Conservation (phyloP, 2,888 invertebrate species). For the Athalia cordata region DNA sequence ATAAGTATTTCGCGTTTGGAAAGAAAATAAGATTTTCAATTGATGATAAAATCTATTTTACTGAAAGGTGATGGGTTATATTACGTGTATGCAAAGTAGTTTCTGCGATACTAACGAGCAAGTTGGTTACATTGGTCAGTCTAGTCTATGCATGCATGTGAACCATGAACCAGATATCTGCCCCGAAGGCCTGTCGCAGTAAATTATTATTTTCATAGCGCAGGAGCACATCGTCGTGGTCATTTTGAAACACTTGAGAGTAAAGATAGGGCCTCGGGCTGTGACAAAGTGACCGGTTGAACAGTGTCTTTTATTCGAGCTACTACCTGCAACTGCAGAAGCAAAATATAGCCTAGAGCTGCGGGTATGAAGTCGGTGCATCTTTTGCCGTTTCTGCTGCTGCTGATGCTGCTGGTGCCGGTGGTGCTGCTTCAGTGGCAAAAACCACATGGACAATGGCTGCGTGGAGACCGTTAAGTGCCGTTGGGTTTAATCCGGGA, state of each 20-base stretch:
- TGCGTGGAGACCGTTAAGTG: neutral
- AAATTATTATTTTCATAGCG: conserved; percentile 70
- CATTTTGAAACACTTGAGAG: conserved; percentile 58
- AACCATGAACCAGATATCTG: conserved; percentile 65
- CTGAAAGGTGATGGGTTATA: no score
- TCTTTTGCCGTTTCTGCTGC: neutral
- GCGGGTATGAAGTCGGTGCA: no score
- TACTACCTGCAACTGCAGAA: neutral
- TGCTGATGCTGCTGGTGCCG: neutral
- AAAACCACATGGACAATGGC: conserved; percentile 25
- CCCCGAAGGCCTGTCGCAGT: conserved; percentile 66
- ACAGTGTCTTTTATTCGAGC: conserved; percentile 19
- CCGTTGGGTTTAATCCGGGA: neutral
- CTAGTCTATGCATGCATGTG: conserved; percentile 11
- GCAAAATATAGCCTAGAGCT: neutral
- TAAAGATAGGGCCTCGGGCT: conserved; percentile 30
- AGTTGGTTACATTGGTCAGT: neutral
- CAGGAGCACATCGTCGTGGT: conserved; percentile 59
- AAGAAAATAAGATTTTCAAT: neutral
- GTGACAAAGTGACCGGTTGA: conserved; percentile 32
- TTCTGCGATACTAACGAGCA: conserved; percentile 30
- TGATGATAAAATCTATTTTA: no score
- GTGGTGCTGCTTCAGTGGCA: conserved; percentile 17
- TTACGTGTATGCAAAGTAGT: conserved; percentile 11
- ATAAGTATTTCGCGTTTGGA: neutral